These are phyloP conservation scores for Tetragonisca angustula DNA, from an alignment of 2,888 invertebrate species.

Conservation along the genomic window DNA sequence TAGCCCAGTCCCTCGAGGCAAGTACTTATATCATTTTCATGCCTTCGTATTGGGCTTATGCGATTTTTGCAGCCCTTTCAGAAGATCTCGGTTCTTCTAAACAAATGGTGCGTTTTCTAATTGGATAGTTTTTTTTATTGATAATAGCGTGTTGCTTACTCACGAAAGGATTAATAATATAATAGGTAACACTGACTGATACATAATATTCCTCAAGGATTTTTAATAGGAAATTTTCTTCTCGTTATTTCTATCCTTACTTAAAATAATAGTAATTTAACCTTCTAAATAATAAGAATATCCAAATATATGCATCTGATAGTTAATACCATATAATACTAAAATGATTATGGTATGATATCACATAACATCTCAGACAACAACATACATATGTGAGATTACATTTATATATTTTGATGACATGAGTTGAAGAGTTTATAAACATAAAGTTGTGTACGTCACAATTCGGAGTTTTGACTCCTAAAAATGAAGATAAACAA, in stretches of 20 bases:
- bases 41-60: constrained; percentile 77
- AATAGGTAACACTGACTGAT: constrained; percentile 24
- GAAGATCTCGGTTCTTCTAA: constrained; percentile 70
- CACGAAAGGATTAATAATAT: constrained; percentile 27
- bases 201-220: constrained; percentile 4
- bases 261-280: constrained; percentile 24
- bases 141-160: constrained; percentile 71
- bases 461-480: constrained; percentile 21
- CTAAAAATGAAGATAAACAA: constrained; percentile 11
- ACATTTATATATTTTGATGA: constrained; percentile 25
- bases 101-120: constrained; percentile 70
- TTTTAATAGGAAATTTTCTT: constrained; percentile 19
- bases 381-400: constrained; percentile 3
- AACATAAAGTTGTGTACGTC: constrained; percentile 17
- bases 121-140: constrained; percentile 58
- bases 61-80: constrained; percentile 79
- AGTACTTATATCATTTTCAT: constrained; percentile 83
- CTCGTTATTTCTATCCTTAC: constrained; percentile 31
- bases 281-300: constrained; percentile 22
- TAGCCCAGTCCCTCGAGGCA: constrained; percentile 84
- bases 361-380: too few relatives aligned
- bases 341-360: too few relatives aligned
- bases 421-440: constrained; percentile 7
- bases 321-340: constrained; percentile 20
- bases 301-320: constrained; percentile 19